A percentile compares a stretch with the other conserved stretches of the same genome.
These are phyloP conservation scores for Tricholaema leucomelas DNA, from an alignment of 2,113 vertebrate species.

Conservation along the genomic window DNA sequence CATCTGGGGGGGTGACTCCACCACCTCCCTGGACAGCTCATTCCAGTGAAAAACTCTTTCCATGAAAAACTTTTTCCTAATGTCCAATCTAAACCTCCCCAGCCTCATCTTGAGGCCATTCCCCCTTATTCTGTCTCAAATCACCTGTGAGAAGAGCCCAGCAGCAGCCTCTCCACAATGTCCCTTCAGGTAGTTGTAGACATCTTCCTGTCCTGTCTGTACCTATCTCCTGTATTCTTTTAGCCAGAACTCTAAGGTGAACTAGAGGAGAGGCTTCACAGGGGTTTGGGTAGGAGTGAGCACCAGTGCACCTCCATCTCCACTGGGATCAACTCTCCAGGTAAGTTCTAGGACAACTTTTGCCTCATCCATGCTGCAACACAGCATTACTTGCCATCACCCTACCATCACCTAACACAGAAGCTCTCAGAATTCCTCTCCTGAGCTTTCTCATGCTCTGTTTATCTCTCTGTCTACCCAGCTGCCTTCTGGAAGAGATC, in stretches of 20 bases:
- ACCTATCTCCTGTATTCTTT: not conserved
- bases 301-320: not conserved
- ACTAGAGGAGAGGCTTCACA: not conserved
- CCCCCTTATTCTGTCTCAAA: too few species aligned
- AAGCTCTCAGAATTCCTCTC: not conserved
- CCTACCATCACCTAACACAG: not conserved
- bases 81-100: too few species aligned
- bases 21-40: too few species aligned
- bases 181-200: too few species aligned
- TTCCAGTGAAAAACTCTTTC: too few species aligned
- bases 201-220: not conserved
- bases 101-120: too few species aligned
- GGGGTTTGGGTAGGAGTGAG: not conserved
- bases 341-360: rapidly evolving
- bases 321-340: not conserved
- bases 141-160: too few species aligned
- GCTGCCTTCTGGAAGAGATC: not conserved
- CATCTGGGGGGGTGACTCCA: too few species aligned
- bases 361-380: not conserved
- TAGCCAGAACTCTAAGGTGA: not conserved
- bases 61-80: too few species aligned
- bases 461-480: not conserved
- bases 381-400: not conserved
- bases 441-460: not conserved
- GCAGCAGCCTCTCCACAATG: too few species aligned